Base-by-base conservation (phyloP, 2,797 vertebrate species). In the Periparus ater region DNA sequence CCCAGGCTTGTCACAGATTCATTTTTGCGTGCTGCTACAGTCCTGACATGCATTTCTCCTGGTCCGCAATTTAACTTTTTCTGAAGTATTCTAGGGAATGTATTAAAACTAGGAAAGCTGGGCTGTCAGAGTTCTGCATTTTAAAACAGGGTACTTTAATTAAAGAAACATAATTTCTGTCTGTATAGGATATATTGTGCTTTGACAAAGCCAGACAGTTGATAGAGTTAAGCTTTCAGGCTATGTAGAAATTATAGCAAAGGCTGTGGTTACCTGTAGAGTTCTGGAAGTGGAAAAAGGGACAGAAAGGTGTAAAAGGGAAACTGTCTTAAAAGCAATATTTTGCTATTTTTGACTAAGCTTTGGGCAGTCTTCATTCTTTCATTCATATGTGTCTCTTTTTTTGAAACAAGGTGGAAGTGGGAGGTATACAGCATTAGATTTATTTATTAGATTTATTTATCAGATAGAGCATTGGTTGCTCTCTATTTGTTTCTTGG, bases 171-270 rank as follows among this genome's bases (percentile, higher is more conserved):
- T 26, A 13, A 58, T 85, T 73, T 84, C 45, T 76, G 12, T 42
- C 36, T 61, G 0, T 65, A 14, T 30, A 47, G 77, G 65, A 89
- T 32, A 60, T 48, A 70, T 0, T 3, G 1, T 51, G 20, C 11
- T 92, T 66, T 22, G 50, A 17, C 11, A 27, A 9, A 77, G n/a
- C 18, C 6, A 55, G 47, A 26, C 23, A 13, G 77, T 85, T 67
- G 23, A 42, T 73, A 32, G 61, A 51, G 22, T 45, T 54, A 32
- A 45, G 13, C 17, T 91, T 93, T 72, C n/a, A 44, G 55, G 11
- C 40, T 63, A 0, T 63, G 17, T 58, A 34, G 65, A 67, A 67
- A 60, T 55, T 34, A 14, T 27, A 58, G 58, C 26, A 75, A 78
- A 78, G 29, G 8, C 26, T 40, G 17, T 36, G 25, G 9, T 53